Evolutionary conservation across 2,797 vertebrate species (phyloP).

Genomic region (Australoheros facetus): DNA sequence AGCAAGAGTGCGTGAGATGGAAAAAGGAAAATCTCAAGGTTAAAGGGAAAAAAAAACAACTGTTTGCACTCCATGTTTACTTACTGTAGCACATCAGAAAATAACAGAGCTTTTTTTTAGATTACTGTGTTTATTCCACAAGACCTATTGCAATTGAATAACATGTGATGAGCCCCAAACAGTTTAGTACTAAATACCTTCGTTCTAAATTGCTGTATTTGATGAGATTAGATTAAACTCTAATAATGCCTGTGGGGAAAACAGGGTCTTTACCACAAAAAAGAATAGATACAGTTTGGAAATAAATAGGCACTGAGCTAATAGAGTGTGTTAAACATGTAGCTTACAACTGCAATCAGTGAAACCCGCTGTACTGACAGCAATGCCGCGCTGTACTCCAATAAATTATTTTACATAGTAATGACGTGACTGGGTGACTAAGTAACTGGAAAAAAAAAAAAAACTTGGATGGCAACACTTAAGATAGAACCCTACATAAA

Average conservation of each 20-base stretch:
- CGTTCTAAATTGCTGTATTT: constrained; percentile 52
- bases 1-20: constrained; percentile 13
- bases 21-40: not conserved
- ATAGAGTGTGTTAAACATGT: constrained; percentile 45
- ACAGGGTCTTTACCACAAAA: constrained; percentile 37
- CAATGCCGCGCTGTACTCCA: not conserved
- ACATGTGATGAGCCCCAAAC: constrained; percentile 50
- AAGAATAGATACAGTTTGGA: constrained; percentile 37
- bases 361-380: not conserved
- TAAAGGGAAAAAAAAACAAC: constrained; percentile 4
- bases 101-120: not conserved
- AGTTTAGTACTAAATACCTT: constrained; percentile 54
- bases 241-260: constrained; percentile 61
- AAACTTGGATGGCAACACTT: not conserved
- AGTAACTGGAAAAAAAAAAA: not conserved
- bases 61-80: constrained; percentile 11
- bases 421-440: not conserved
- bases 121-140: constrained; percentile 38
- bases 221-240: constrained; percentile 65
- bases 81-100: constrained; percentile 6
- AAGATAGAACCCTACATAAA: not conserved
- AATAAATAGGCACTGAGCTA: constrained; percentile 42
- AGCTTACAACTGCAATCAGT: constrained; percentile 27
- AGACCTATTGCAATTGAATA: constrained; percentile 29
- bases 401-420: not conserved